Evolutionary conservation across 2,113 vertebrate genomes (phyloP).

Genomic region (Egretta garzetta): DNA sequence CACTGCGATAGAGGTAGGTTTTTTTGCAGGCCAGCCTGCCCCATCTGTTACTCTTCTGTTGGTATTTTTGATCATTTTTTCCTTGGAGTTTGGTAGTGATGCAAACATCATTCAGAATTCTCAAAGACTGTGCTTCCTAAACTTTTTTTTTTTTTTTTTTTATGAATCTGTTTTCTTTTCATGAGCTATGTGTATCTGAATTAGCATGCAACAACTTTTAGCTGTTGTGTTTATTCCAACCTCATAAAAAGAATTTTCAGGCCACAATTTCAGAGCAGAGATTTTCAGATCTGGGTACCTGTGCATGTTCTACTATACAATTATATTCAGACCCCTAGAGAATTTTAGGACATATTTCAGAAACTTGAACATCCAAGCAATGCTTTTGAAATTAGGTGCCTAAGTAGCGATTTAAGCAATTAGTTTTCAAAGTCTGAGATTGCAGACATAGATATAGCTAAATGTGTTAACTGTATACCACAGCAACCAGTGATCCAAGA

Average conservation of each 20-base stretch:
- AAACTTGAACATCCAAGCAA: background rate
- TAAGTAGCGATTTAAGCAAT: background rate
- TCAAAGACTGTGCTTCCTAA: background rate
- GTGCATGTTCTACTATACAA: background rate
- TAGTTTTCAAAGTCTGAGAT: background rate
- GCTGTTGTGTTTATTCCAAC: background rate
- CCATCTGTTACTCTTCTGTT: background rate
- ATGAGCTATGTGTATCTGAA: background rate
- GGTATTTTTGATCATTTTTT: background rate
- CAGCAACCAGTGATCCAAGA: background rate
- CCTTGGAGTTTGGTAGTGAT: background rate
- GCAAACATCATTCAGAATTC: background rate
- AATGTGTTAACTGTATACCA: background rate
- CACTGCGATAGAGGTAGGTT: fast-evolving
- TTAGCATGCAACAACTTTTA: background rate
- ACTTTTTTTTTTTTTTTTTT: background rate
- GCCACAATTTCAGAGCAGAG: background rate
- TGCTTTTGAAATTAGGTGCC: background rate
- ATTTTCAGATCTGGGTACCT: background rate
- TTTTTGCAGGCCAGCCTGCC: background rate
- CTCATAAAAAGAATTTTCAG: background rate
- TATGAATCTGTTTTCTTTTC: background rate
- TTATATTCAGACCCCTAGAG: background rate
- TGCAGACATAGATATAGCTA: background rate
- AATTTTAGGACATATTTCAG: background rate